Base-by-base conservation (phyloP, 1,140 invertebrate species). In the Drosophila seguyi region DNA sequence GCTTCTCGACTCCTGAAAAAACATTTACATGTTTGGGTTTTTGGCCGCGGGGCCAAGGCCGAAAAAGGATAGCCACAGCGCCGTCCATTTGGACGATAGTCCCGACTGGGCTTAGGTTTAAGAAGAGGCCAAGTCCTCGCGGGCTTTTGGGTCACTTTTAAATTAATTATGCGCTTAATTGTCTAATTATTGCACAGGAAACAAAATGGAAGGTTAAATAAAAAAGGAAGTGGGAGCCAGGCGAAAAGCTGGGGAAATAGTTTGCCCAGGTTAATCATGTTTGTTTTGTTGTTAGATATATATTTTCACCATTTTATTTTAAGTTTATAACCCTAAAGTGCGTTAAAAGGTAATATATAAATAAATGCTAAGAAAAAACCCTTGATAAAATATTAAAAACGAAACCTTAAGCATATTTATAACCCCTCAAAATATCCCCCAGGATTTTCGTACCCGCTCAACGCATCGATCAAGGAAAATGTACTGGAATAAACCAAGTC, bases 101-200 rank as follows among this genome's bases (percentile, higher is more conserved):
- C 16, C 45, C 36, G 13, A 63, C 45, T 34, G 62, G 57, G 62
- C 22, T 65, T 25, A 27, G 20, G 56, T 44, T 60, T 65, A 4
- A 5, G 6, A 22, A 52, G 29, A 20, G 14, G 31, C 14, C 14
- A 10, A 10, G 16, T 38, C 52, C 52, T 53, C 4, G 38, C 36
- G 36, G 29, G 53, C 59, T 36, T 36, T 73, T 39, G 66, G 62
- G 56, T 75, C 75, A 65, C 62, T 81, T 81, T 84, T 81, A 78
- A 81, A 90, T 85, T 84, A 88, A 88, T 88, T 90, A 84, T 83
- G 76, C 68, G 77, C 75, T 81, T 85, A 90, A 90, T 88, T 85
- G 78, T 85, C 68, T 75, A 90, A 90, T 88, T 81, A 90, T 90
- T 67, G 55, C 48, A 53, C 34, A 65, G 38, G 38, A 36, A 78